Conservation (phyloP, 1,140 invertebrate species). For the Drosophila nigrodunni region DNA sequence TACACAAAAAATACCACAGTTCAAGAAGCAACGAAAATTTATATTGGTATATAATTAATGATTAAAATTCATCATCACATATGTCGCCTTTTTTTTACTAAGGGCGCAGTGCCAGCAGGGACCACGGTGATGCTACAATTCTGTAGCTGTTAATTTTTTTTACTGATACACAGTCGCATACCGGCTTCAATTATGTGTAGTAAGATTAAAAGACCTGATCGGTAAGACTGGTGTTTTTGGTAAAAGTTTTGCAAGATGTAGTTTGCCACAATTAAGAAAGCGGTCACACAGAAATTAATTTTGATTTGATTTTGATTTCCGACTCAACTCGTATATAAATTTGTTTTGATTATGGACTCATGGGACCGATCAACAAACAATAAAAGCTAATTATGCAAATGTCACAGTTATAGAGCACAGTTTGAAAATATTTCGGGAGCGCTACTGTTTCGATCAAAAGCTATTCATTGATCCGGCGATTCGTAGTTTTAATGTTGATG, state of each 20-base stretch:
- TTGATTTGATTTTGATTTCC: constrained; percentile 50
- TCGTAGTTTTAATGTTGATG: constrained; percentile 47
- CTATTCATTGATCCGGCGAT: constrained; percentile 17
- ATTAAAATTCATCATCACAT: constrained; percentile 6
- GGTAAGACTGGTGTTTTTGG: constrained; percentile 6
- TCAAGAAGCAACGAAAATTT: no score
- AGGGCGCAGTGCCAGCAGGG: constrained; percentile 10
- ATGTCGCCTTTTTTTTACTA: background rate
- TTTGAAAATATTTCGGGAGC: constrained; percentile 29
- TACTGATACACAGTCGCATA: constrained; percentile 51
- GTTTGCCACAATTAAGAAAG: background rate
- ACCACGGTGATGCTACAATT: constrained; percentile 2
- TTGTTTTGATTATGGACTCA: constrained; percentile 17
- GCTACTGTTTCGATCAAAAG: constrained; percentile 43
- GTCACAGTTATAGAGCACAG: constrained; percentile 50
- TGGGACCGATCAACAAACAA: constrained; percentile 53
- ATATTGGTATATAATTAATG: no score
- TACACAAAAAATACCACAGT: no score
- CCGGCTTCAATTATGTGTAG: constrained; percentile 8
- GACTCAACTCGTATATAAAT: constrained; percentile 20
- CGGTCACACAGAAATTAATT: constrained; percentile 39
- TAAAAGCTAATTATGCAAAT: constrained; percentile 81
- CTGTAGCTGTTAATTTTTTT: constrained; percentile 62
- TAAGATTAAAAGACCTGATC: constrained; percentile 19
- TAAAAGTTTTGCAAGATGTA: constrained; percentile 14